Evolutionary conservation across 2,888 invertebrate species (phyloP).

Genomic region (Acrobasis suavella): DNA sequence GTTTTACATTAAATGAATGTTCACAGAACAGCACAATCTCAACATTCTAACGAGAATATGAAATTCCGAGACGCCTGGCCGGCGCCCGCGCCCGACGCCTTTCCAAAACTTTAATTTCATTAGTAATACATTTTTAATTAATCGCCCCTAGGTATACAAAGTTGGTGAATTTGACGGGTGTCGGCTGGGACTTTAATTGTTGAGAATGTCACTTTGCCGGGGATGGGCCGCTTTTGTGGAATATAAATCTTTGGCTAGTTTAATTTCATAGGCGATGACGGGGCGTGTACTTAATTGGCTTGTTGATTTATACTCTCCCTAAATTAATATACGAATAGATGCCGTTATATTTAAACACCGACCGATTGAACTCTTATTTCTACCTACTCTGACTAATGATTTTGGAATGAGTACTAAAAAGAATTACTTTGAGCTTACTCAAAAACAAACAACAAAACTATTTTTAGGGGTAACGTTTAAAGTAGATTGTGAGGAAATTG

Average conservation of each 20-base stretch:
- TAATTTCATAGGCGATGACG: constrained; percentile 19
- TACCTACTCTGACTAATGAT: background rate
- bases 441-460: too few species aligned
- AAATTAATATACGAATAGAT: constrained; percentile 7
- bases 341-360: background rate
- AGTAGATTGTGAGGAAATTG: too few species aligned
- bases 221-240: constrained; percentile 26
- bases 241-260: constrained; percentile 22
- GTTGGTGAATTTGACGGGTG: constrained; percentile 47
- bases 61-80: constrained; percentile 48
- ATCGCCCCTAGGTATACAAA: constrained; percentile 54
- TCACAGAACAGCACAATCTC: constrained; percentile 40
- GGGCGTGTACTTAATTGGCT: constrained; percentile 15
- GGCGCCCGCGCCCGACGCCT: constrained; percentile 27
- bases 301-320: constrained; percentile 10
- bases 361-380: background rate
- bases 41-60: constrained; percentile 50
- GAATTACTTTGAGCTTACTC: too few species aligned
- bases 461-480: too few species aligned
- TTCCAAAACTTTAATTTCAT: constrained; percentile 55
- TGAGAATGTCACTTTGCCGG: constrained; percentile 41
- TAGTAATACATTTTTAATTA: constrained; percentile 62
- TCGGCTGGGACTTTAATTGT: constrained; percentile 47
- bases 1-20: constrained; percentile 45
- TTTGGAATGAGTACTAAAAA: too few species aligned